Base-by-base conservation (phyloP, 2,113 vertebrate species). In the Noturus placidus region DNA sequence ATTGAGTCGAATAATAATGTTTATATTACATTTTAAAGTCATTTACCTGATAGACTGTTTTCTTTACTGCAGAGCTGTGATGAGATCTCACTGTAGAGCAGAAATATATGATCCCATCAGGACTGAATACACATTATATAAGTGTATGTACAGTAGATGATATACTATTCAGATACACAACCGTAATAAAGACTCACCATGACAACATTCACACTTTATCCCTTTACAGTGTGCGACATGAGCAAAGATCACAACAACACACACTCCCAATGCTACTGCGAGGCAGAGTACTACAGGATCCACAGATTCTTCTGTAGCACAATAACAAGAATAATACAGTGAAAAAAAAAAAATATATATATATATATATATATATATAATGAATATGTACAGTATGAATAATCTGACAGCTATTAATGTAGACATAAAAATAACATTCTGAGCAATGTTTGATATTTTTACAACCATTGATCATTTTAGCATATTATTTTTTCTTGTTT, bases 211-310 rank as follows among this genome's bases (percentile, higher is more conserved):
- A 78, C 42, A 56, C 10, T 46, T 63, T 86, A 27, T n/a, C 82
- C 33, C 30, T 35, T 4, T 87, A 20, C 22, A 59, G 20, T 33
- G 25, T 25, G 70, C 30, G 19, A n/a, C 38, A 27, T 70, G 74
- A 79, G 57, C n/a, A 27, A 84, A 46, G 5, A 84, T 22, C 76
- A 87, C 27, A 72, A 87, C 1, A 56, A 76, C 81, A 89, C 85
- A 84, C 38, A 87, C 27, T 38, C 59, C 88, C 3, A 87, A 79
- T 84, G 52, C 30, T 33, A 52, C 57, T 52, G 83, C 61, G 27
- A 87, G 46, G 0, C 61, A 54, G 19, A 79, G 50, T 35, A 89
- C 52, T 33, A 42, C 81, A 35, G 35, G 72, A 72, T 38, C 20
- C 27, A 38, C 20, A 25, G 54, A 46, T 54, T 30, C 11, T 70